phyloP scores from a whole-genome alignment of 2,797 vertebrate species.

The Sebastes hopkinsi region DNA sequence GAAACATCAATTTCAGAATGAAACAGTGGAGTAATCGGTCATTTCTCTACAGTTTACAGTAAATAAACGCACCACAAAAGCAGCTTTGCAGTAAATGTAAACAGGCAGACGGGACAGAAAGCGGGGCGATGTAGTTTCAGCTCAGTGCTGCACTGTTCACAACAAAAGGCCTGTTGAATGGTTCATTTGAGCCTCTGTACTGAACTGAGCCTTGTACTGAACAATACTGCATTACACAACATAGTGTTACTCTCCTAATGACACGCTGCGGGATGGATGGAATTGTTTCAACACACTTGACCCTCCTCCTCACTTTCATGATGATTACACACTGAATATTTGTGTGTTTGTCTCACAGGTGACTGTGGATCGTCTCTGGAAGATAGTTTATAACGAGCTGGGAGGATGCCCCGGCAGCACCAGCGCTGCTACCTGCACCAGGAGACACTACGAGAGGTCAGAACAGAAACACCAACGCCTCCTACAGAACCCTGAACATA shows the following conservation, averaged over 20 bases:
- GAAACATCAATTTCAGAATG: not conserved
- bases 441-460: constrained; percentile 87
- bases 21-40: too few species aligned
- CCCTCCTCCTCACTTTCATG: not conserved
- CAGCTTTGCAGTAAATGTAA: not conserved
- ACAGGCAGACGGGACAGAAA: not conserved
- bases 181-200: not conserved
- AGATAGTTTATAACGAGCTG: constrained; percentile 86
- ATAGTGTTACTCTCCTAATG: not conserved
- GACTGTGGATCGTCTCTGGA: constrained; percentile 83
- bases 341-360: constrained; percentile 68
- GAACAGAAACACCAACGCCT: not conserved
- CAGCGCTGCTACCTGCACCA: constrained; percentile 87
- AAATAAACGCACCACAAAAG: constrained; percentile 9
- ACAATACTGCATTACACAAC: constrained; percentile 16
- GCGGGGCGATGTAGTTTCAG: not conserved
- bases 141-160: not conserved
- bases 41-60: not conserved
- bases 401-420: constrained; percentile 87
- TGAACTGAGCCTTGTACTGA: constrained; percentile 15
- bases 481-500: not conserved
- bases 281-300: not conserved
- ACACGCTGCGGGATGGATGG: not conserved
- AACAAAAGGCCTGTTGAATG: constrained; percentile 19
- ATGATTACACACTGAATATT: not conserved